A percentile compares a stretch with the other conserved stretches of the same genome.
Conservation (phyloP, 2,797 vertebrate species). For the Chelidonichthys spinosus region DNA sequence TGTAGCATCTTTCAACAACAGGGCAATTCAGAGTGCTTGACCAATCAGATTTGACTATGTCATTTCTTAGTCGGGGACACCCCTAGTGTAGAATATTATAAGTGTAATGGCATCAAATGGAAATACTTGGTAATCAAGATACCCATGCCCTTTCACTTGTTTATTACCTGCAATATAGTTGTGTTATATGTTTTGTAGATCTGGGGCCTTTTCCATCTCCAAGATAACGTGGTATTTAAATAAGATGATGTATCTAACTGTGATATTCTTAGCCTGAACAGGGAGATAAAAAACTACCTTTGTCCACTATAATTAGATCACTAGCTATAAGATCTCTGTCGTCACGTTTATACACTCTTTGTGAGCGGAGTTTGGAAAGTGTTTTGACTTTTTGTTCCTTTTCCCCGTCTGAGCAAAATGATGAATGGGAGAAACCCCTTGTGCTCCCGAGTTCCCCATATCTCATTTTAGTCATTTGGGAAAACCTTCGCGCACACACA, state of each 20-base stretch:
- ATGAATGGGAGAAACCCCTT: conserved; percentile 61
- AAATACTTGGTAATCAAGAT: no score
- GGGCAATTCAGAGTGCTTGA: no score
- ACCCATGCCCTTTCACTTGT: no score
- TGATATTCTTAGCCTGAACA: not conserved
- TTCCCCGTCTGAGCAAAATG: conserved; percentile 44
- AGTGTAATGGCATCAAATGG: no score
- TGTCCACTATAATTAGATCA: conserved; percentile 27
- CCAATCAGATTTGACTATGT: no score
- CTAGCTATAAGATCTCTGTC: conserved; percentile 20
- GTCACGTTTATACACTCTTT: conserved; percentile 26
- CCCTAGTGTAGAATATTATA: no score
- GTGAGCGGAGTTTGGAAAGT: conserved; percentile 42
- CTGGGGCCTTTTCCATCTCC: no score
- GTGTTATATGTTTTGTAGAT: not conserved
- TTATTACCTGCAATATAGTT: no score
- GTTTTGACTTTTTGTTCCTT: conserved; percentile 54
- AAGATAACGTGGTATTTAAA: not conserved
- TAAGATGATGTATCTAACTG: not conserved
- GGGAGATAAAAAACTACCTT: conserved; percentile 7
- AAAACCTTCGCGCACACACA: conserved; percentile 34
- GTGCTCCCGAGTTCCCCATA: conserved; percentile 41
- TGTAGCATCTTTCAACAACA: no score
- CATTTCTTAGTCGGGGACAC: no score
- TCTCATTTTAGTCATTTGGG: conserved; percentile 58